Percentiles rank a stretch among this genome's conserved stretches.
Conservation (phyloP, 1,140 invertebrate species). For the Heterodera schachtii region DNA sequence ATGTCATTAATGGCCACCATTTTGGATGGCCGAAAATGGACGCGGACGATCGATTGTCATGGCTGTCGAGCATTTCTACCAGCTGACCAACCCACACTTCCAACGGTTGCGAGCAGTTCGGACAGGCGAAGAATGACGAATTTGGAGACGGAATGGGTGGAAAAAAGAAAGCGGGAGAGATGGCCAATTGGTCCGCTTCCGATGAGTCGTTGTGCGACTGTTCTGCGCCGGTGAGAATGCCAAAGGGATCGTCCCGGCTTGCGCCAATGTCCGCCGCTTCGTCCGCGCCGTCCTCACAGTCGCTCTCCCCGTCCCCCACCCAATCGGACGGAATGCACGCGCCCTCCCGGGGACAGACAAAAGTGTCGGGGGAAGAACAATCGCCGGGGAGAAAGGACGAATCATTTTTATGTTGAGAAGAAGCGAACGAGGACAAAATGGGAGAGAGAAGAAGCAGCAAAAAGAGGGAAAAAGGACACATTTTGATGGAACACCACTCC, state of each 20-base stretch:
- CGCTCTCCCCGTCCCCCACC: slow-evolving; percentile 88
- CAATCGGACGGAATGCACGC: slow-evolving; percentile 85
- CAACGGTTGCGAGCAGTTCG: slow-evolving; percentile 11
- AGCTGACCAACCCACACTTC: slow-evolving; percentile 22
- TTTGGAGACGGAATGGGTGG: background rate
- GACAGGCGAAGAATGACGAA: background rate
- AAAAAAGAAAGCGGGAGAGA: slow-evolving; percentile 5
- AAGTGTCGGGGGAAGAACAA: slow-evolving; percentile 18
- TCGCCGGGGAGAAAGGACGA: background rate
- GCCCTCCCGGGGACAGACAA: slow-evolving; percentile 36
- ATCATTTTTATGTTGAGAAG: background rate
- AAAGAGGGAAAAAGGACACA: background rate
- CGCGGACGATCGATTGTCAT: background rate
- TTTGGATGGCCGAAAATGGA: background rate
- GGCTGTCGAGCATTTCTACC: background rate
- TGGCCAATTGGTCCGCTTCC: background rate
- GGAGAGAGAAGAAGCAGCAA: background rate
- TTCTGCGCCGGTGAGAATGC: background rate
- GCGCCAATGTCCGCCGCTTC: slow-evolving; percentile 72
- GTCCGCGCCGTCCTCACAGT: slow-evolving; percentile 89
- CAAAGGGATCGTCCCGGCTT: background rate
- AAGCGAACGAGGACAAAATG: background rate
- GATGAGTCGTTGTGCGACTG: background rate
- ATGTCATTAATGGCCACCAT: background rate
- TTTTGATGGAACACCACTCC: background rate